phyloP scores from a whole-genome alignment of 2,113 vertebrate species.

The Oryzias celebensis region DNA sequence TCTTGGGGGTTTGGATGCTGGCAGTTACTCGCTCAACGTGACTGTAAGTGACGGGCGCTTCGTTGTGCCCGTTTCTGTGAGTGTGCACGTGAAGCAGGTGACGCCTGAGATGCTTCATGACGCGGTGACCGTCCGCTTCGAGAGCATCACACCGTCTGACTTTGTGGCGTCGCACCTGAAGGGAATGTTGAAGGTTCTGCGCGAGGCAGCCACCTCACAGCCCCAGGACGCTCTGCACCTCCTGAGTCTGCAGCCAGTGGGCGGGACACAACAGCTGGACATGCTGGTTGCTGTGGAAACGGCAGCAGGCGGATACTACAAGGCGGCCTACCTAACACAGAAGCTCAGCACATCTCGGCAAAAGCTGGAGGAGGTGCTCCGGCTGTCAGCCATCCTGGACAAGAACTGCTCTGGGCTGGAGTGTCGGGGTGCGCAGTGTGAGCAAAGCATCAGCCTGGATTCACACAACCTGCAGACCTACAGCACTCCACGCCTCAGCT shows the following conservation, averaged over 20 bases:
- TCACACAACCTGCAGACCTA: conserved; percentile 91
- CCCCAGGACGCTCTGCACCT: conserved; percentile 87
- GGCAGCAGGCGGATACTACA: conserved; percentile 84
- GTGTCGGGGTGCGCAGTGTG: conserved; percentile 91
- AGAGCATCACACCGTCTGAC: conserved; percentile 88
- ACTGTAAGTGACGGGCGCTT: conserved; percentile 95
- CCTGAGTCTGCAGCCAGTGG: conserved; percentile 93
- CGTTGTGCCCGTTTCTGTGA: conserved; percentile 87
- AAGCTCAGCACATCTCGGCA: conserved; percentile 88
- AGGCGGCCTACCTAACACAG: conserved; percentile 92
- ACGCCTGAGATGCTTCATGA: conserved; percentile 88
- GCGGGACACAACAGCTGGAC: conserved; percentile 88
- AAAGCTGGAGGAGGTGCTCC: conserved; percentile 89
- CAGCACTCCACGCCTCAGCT: conserved; percentile 91
- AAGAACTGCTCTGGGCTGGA: conserved; percentile 96
- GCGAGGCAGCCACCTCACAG: conserved; percentile 82
- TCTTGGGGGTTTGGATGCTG: conserved; percentile 89
- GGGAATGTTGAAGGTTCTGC: conserved; percentile 82
- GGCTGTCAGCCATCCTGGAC: conserved; percentile 90
- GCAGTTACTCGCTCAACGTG: conserved; percentile 88
- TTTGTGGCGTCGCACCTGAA: conserved; percentile 90
- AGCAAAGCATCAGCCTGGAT: conserved; percentile 89
- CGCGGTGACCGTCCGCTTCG: conserved; percentile 92
- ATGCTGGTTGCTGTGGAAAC: conserved; percentile 91
- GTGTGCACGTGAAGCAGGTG: conserved; percentile 88